Percentiles rank a stretch among this genome's conserved stretches.
Conservation (phyloP, 2,797 vertebrate genomes). For the Coendou prehensilis region DNA sequence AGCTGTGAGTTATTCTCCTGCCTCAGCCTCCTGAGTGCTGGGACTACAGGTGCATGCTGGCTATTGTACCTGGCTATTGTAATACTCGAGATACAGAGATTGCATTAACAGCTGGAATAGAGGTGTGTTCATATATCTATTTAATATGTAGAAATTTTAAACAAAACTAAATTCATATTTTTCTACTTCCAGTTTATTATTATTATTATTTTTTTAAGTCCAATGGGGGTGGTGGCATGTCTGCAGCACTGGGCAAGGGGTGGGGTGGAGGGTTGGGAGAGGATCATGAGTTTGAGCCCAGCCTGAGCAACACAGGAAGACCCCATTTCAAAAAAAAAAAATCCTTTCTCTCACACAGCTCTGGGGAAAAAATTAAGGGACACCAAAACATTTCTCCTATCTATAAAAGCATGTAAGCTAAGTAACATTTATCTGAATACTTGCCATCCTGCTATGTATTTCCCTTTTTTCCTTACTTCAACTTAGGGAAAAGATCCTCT, state of each 20-base stretch:
- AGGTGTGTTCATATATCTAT: not conserved
- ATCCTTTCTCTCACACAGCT: not conserved
- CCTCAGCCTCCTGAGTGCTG: not conserved
- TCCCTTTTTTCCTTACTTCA: not conserved
- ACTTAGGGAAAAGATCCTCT: not conserved
- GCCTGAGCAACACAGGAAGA: not conserved
- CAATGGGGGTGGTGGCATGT: not conserved
- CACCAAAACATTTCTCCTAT: constrained; percentile 28
- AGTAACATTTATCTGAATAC: not conserved
- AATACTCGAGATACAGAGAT: not conserved
- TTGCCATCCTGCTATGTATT: not conserved
- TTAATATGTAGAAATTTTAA: constrained; percentile 33
- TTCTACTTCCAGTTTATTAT: constrained; percentile 15
- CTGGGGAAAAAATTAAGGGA: not conserved
- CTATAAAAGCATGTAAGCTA: not conserved
- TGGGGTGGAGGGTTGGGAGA: not conserved
- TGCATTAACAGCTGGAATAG: not conserved
- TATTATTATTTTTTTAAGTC: not conserved
- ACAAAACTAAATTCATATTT: constrained; percentile 36
- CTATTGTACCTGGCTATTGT: not conserved
- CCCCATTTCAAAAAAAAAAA: not conserved
- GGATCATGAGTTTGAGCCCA: not conserved
- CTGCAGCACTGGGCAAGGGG: not conserved
- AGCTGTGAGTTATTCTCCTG: not conserved
- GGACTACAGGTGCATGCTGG: not conserved